These are phyloP conservation scores for Sakesphorus luctuosus DNA, from an alignment of 2,113 vertebrate species.

Conservation along the genomic window DNA sequence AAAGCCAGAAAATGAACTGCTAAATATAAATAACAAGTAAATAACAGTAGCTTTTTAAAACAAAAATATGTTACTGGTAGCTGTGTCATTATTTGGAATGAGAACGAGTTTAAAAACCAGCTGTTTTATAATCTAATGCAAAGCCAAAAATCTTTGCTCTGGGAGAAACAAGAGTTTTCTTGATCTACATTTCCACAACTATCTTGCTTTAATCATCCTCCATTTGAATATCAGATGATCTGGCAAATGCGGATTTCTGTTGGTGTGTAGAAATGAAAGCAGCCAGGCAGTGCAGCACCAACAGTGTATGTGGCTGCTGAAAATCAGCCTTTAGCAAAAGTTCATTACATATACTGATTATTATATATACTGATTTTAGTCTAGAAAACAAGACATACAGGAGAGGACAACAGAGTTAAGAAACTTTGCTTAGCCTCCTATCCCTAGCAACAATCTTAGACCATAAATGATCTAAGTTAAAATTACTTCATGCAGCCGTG, in stretches of 20 bases:
- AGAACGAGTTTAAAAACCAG: not conserved
- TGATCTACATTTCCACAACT: not conserved
- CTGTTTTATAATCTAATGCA: not conserved
- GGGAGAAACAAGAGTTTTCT: not conserved
- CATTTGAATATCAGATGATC: not conserved
- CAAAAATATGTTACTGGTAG: not conserved
- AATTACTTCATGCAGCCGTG: not conserved
- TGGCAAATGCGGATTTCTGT: constrained; percentile 22
- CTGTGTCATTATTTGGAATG: not conserved
- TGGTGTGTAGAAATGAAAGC: not conserved
- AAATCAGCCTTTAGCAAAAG: not conserved
- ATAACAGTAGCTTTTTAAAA: not conserved
- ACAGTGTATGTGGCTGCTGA: not conserved
- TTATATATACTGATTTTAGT: not conserved
- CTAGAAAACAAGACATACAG: not conserved
- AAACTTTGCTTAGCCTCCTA: not conserved
- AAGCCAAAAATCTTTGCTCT: not conserved
- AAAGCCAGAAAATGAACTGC: not conserved
- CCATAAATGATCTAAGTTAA: not conserved
- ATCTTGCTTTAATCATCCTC: not conserved
- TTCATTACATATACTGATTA: not conserved
- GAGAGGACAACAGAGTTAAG: not conserved
- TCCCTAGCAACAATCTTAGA: not conserved
- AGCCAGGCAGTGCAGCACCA: constrained; percentile 1
- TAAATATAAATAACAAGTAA: not conserved